These are phyloP conservation scores for Horisme vitalbata DNA, from an alignment of 2,888 invertebrate genomes.

Conservation along the genomic window DNA sequence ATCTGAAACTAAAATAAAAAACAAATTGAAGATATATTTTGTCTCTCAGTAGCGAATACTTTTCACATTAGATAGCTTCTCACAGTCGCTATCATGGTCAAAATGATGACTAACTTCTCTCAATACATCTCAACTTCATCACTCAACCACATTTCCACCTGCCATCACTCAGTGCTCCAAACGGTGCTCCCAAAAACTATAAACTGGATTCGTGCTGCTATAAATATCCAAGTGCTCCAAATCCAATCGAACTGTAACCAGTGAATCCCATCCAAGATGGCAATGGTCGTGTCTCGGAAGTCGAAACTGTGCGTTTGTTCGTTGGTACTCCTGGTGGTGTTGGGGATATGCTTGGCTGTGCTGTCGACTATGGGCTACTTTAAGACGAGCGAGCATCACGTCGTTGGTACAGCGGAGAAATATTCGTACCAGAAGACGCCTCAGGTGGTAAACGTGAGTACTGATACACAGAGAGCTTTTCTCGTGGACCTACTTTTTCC, in stretches of 20 bases:
- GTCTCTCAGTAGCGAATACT: too few species aligned
- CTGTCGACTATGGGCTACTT: slow-evolving; percentile 55
- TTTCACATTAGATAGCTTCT: too few species aligned
- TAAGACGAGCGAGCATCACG: slow-evolving; percentile 42
- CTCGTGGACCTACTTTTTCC: too few species aligned
- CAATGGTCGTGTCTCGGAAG: slow-evolving; percentile 68
- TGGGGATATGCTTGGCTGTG: slow-evolving; percentile 63
- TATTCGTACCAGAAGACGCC: slow-evolving; percentile 51
- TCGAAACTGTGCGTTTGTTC: slow-evolving; percentile 63
- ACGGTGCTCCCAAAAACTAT: slow-evolving; percentile 12
- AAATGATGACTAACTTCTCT: not conserved
- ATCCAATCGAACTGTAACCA: slow-evolving; percentile 18
- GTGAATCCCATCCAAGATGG: slow-evolving; percentile 52
- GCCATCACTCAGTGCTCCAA: not conserved
- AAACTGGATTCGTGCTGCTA: slow-evolving; percentile 17
- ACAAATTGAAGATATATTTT: too few species aligned
- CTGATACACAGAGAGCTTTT: too few species aligned
- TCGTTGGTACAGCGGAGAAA: slow-evolving; percentile 58
- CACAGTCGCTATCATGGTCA: too few species aligned
- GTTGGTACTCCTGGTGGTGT: slow-evolving; percentile 51
- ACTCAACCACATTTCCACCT: not conserved
- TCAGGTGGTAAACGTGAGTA: slow-evolving; percentile 48
- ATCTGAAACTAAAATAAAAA: too few species aligned
- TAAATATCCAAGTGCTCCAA: slow-evolving; percentile 23
- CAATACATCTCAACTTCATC: not conserved